Percentiles rank a stretch among this genome's conserved stretches.
Evolutionary conservation across 2,888 invertebrate species (phyloP).

Genomic region (Pristionchus entomophagus): DNA sequence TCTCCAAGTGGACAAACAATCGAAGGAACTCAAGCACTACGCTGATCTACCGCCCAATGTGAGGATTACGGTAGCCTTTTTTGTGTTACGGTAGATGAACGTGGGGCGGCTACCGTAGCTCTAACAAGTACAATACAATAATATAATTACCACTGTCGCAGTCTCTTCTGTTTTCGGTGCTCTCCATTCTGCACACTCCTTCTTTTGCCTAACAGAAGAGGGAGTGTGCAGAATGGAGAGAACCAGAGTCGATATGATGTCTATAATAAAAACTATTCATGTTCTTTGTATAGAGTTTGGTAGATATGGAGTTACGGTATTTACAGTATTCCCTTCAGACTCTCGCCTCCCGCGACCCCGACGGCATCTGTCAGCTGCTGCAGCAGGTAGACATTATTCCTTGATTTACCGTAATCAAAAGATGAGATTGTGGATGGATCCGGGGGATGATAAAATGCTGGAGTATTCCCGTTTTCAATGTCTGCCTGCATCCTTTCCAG

Average conservation of each 20-base stretch:
- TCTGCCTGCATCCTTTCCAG: not conserved
- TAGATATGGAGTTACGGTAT: not conserved
- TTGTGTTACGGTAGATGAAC: not conserved
- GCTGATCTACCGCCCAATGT: constrained; percentile 44
- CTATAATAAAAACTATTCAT: too few relatives aligned
- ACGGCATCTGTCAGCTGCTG: constrained; percentile 60
- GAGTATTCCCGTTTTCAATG: too few relatives aligned
- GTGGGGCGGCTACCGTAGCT: not conserved
- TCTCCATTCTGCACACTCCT: too few relatives aligned
- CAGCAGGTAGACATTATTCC: constrained; percentile 67
- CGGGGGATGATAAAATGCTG: too few relatives aligned
- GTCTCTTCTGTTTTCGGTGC: too few relatives aligned
- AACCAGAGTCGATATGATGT: too few relatives aligned
- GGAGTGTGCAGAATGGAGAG: too few relatives aligned
- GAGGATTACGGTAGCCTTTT: not conserved
- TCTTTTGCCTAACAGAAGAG: too few relatives aligned
- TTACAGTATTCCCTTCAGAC: constrained; percentile 33
- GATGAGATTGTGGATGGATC: too few relatives aligned
- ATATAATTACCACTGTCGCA: too few relatives aligned
- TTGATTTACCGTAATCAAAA: not conserved
- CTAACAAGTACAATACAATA: too few relatives aligned
- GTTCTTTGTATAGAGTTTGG: too few relatives aligned
- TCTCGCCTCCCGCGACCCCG: constrained; percentile 57
- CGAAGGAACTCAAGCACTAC: constrained; percentile 22
- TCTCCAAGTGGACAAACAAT: constrained; percentile 42